phyloP scores from a whole-genome alignment of 2,888 invertebrate genomes.

The Lasioglossum marginatum region DNA sequence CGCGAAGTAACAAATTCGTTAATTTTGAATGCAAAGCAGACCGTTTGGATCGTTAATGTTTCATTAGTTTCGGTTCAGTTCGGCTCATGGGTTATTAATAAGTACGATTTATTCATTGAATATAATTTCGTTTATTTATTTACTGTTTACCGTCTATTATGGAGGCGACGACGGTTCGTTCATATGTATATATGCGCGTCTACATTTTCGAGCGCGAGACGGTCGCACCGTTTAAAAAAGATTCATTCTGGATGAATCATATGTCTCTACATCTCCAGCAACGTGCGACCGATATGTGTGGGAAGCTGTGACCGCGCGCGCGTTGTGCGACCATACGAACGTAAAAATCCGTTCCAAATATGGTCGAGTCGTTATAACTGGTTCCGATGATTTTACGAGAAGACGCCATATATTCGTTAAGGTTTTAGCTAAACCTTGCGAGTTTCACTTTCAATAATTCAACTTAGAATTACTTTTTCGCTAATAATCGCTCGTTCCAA shows the following conservation, averaged over 20 bases:
- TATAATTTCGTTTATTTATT: not conserved
- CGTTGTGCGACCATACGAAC: slow-evolving; percentile 63
- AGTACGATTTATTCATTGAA: not conserved
- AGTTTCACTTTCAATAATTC: slow-evolving; percentile 16
- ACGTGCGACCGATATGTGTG: slow-evolving; percentile 62
- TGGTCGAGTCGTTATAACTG: slow-evolving; percentile 75
- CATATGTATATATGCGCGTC: slow-evolving; percentile 5
- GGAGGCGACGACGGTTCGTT: not conserved
- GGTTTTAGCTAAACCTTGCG: slow-evolving; percentile 30
- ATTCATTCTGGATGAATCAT: slow-evolving; percentile 71
- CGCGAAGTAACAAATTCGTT: not conserved
- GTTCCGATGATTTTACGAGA: slow-evolving; percentile 66
- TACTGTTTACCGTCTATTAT: not conserved
- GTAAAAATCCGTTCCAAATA: slow-evolving; percentile 75
- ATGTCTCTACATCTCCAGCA: slow-evolving; percentile 63
- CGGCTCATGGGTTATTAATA: not conserved
- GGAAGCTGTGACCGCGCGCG: slow-evolving; percentile 71
- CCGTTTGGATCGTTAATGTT: not conserved
- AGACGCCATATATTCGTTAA: slow-evolving; percentile 29
- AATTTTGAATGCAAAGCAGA: not conserved
- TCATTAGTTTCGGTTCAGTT: not conserved
- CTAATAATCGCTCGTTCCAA: not conserved
- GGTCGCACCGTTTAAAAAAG: slow-evolving; percentile 52
- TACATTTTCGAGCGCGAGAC: slow-evolving; percentile 33
- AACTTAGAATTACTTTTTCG: not conserved